A percentile compares a stretch with the other conserved stretches of the same genome.
Evolutionary conservation across 2,113 vertebrate species (phyloP).

Genomic region (Columbina picui): DNA sequence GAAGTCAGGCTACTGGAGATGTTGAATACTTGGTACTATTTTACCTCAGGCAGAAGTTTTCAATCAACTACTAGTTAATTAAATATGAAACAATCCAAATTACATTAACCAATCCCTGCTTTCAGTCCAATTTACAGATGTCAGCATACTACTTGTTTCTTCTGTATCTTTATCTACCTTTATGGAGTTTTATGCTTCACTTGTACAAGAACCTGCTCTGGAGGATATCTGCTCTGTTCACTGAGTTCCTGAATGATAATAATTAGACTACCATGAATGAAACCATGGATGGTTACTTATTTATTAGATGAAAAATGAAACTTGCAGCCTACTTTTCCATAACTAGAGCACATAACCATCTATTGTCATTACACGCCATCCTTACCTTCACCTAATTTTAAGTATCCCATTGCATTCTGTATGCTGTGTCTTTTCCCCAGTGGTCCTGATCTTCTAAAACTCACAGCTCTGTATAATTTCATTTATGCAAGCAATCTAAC

Average conservation of each 20-base stretch:
- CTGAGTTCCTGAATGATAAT: neutral
- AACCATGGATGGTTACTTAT: neutral
- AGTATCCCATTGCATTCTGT: neutral
- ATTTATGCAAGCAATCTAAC: slow-evolving; percentile 8
- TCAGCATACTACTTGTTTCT: neutral
- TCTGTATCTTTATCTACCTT: neutral
- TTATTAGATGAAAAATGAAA: neutral
- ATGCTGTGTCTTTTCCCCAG: neutral
- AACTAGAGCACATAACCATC: neutral
- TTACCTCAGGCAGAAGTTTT: slow-evolving; percentile 26
- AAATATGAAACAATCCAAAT: slow-evolving; percentile 46
- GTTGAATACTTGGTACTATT: neutral
- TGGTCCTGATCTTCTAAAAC: neutral
- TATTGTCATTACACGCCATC: neutral
- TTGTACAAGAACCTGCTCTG: neutral
- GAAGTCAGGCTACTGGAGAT: neutral
- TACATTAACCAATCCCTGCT: neutral
- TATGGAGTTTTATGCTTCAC: neutral
- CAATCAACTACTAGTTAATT: slow-evolving; percentile 27
- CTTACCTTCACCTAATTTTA: neutral
- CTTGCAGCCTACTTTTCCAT: neutral
- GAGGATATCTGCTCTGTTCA: neutral
- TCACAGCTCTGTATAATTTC: neutral
- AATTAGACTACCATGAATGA: neutral
- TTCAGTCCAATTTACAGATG: neutral